phyloP scores from a whole-genome alignment of 2,797 vertebrate genomes.

The Rhinogobio ventralis region DNA sequence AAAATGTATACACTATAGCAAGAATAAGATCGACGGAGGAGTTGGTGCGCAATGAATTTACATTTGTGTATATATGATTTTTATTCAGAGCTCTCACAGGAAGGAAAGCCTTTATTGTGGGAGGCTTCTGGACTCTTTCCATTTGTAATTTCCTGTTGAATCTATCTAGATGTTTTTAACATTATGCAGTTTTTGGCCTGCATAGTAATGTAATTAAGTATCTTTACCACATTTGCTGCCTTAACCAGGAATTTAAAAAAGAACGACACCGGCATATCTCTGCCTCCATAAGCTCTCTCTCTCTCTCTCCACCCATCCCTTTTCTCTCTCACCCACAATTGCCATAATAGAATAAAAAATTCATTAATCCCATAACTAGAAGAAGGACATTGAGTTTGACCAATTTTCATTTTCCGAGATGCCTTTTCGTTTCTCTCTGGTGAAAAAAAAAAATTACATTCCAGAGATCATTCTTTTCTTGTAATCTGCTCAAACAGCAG shows the following conservation, averaged over 20 bases:
- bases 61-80: slow-evolving; percentile 84
- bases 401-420: slow-evolving; percentile 85
- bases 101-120: slow-evolving; percentile 82
- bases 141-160: slow-evolving; percentile 97
- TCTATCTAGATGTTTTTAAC: slow-evolving; percentile 97
- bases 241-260: slow-evolving; percentile 96
- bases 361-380: slow-evolving; percentile 98
- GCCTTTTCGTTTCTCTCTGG: slow-evolving; percentile 65
- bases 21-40: slow-evolving; percentile 1
- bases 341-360: slow-evolving; percentile 92
- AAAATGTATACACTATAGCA: slow-evolving; percentile 42
- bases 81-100: slow-evolving; percentile 82
- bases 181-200: slow-evolving; percentile 97
- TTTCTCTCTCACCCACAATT: slow-evolving; percentile 59
- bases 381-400: slow-evolving; percentile 91
- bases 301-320: neutral
- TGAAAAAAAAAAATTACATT: neutral
- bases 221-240: slow-evolving; percentile 84
- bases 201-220: slow-evolving; percentile 95
- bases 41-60: slow-evolving; percentile 63
- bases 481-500: slow-evolving; percentile 15
- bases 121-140: slow-evolving; percentile 87
- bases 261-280: slow-evolving; percentile 92
- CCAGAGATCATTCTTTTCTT: neutral
- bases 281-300: slow-evolving; percentile 84